Conservation (phyloP, 2,113 vertebrate species). For the Thinocorus orbignyianus region DNA sequence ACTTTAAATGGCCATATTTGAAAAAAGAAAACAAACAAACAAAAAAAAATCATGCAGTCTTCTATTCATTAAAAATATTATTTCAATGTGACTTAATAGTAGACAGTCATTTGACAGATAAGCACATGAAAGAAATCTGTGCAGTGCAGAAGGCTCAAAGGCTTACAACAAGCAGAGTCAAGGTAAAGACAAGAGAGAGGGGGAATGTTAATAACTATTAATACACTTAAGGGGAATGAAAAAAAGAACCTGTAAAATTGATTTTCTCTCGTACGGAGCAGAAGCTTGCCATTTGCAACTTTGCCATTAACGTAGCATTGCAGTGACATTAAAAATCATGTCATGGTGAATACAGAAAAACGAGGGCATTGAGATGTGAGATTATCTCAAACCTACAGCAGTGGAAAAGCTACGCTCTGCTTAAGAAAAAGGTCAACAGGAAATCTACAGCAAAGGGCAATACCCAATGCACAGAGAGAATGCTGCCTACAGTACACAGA, state of each 20-base stretch:
- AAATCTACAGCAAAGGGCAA: not conserved
- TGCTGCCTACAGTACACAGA: not conserved
- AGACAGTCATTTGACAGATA: not conserved
- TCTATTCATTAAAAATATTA: not conserved
- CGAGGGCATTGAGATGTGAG: not conserved
- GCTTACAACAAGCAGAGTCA: not conserved
- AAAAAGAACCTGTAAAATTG: not conserved
- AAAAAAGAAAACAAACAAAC: not conserved
- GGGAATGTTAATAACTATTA: not conserved
- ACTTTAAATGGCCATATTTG: not conserved
- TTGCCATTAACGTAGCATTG: not conserved
- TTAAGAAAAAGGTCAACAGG: not conserved
- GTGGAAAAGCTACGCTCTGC: not conserved
- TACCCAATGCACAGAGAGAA: not conserved
- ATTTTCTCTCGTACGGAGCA: not conserved
- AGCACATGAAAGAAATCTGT: not conserved
- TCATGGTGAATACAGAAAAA: not conserved
- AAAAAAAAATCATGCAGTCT: not conserved
- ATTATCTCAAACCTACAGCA: not conserved
- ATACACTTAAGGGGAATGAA: not conserved
- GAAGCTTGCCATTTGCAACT: not conserved
- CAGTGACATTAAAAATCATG: slow-evolving; percentile 3
- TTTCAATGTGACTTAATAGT: not conserved
- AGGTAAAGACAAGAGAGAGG: not conserved
- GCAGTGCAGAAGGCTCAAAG: not conserved